Percentiles rank a stretch among this genome's conserved stretches.
phyloP scores from a whole-genome alignment of 2,113 vertebrate genomes.

The Nerophis ophidion region DNA sequence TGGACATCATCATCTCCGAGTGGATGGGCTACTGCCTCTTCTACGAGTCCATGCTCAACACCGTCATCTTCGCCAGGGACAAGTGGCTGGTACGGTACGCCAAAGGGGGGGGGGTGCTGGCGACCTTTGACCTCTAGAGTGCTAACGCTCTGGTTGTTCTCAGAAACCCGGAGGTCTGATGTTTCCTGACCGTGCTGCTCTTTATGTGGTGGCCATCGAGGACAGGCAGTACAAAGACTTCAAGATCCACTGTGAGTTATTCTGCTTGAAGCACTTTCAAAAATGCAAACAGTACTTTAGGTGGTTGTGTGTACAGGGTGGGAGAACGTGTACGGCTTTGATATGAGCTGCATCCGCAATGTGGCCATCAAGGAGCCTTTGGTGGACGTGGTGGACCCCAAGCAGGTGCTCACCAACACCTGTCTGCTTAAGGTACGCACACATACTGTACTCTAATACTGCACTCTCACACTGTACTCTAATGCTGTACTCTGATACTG shows the following conservation, averaged over 20 bases:
- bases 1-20: conserved; percentile 97
- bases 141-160: conserved; percentile 53
- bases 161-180: conserved; percentile 98
- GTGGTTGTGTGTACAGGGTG: conserved; percentile 77
- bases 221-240: conserved; percentile 98
- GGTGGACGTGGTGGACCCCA: conserved; percentile 95
- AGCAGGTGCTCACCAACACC: conserved; percentile 96
- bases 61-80: conserved; percentile 95
- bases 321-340: conserved; percentile 98
- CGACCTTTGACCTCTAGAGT: conserved; percentile 15
- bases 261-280: background rate
- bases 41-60: conserved; percentile 99
- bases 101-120: conserved; percentile 1
- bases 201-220: conserved; percentile 93
- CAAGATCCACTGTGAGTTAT: conserved; percentile 94
- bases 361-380: conserved; percentile 96
- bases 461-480: no score
- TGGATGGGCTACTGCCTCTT: conserved; percentile 99
- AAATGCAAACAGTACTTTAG: background rate
- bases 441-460: background rate
- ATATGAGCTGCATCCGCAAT: conserved; percentile 97
- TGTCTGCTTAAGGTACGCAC: conserved; percentile 89
- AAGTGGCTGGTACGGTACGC: conserved; percentile 87
- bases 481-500: no score
- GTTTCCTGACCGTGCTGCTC: conserved; percentile 94